Conservation (phyloP, 2,113 vertebrate species). For the Pavo muticus region DNA sequence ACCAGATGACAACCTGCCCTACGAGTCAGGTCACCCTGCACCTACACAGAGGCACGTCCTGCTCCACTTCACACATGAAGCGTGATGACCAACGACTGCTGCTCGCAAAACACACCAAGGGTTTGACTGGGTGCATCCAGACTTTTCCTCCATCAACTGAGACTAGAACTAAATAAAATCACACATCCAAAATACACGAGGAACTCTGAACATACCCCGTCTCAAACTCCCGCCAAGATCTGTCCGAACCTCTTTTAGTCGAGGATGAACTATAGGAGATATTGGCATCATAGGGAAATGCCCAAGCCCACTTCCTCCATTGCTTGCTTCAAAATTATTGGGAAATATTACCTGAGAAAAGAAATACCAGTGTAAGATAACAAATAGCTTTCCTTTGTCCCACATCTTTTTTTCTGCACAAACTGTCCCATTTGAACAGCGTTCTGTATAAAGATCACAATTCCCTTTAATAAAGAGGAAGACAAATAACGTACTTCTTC, state of each 20-base stretch:
- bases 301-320: conserved; percentile 75
- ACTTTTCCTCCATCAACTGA: background rate
- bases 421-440: background rate
- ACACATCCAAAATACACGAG: background rate
- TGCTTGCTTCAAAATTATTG: conserved; percentile 89
- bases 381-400: background rate
- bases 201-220: conserved; percentile 77
- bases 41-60: background rate
- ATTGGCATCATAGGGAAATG: conserved; percentile 91
- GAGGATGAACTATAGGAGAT: conserved; percentile 95
- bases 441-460: background rate
- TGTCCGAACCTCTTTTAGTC: conserved; percentile 94
- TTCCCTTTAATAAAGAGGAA: background rate
- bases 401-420: background rate
- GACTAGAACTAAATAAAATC: background rate
- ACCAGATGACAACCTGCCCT: background rate
- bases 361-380: conserved; percentile 4
- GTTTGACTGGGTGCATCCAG: background rate
- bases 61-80: background rate
- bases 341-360: conserved; percentile 91
- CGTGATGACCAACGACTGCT: background rate
- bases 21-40: background rate
- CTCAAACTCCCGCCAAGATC: conserved; percentile 86
- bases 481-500: conserved; percentile 86
- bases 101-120: background rate